phyloP scores from a whole-genome alignment of 2,797 vertebrate species.

The Sternarchorhynchus goeldii region DNA sequence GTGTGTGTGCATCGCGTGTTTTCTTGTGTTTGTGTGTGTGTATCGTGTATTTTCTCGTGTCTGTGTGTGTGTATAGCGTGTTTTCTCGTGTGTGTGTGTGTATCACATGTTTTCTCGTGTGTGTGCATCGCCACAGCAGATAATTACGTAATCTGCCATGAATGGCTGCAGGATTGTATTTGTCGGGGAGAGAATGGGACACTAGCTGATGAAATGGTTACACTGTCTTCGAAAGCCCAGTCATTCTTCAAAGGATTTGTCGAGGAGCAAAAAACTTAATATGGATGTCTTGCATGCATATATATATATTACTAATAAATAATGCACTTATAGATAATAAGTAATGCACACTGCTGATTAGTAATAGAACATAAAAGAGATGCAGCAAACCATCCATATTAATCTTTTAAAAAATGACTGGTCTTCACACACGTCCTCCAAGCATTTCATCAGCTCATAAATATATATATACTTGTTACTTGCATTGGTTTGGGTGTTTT shows the following conservation, averaged over 20 bases:
- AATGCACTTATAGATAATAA: too few relatives aligned
- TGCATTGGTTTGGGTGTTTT: too few relatives aligned
- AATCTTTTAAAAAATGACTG: too few relatives aligned
- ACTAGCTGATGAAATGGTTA: slow-evolving; percentile 9
- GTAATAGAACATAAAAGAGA: too few relatives aligned
- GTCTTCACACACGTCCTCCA: too few relatives aligned
- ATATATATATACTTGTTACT: background rate
- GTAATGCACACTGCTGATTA: too few relatives aligned
- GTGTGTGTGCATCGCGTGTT: background rate
- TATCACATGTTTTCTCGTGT: background rate
- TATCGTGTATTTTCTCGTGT: too few relatives aligned
- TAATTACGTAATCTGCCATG: background rate
- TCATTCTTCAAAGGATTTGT: background rate
- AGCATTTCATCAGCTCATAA: background rate
- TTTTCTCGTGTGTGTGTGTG: background rate
- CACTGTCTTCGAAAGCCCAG: background rate
- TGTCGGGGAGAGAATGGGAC: too few relatives aligned
- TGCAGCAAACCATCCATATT: too few relatives aligned
- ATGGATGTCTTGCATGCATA: background rate
- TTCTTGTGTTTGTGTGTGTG: too few relatives aligned
- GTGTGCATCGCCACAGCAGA: background rate
- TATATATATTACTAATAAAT: background rate
- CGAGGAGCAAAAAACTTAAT: background rate
- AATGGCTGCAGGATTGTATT: background rate
- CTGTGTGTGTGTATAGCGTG: too few relatives aligned